A percentile compares a stretch with the other conserved stretches of the same genome.
Conservation (phyloP, 2,113 vertebrate species). For the Picathartes gymnocephalus region DNA sequence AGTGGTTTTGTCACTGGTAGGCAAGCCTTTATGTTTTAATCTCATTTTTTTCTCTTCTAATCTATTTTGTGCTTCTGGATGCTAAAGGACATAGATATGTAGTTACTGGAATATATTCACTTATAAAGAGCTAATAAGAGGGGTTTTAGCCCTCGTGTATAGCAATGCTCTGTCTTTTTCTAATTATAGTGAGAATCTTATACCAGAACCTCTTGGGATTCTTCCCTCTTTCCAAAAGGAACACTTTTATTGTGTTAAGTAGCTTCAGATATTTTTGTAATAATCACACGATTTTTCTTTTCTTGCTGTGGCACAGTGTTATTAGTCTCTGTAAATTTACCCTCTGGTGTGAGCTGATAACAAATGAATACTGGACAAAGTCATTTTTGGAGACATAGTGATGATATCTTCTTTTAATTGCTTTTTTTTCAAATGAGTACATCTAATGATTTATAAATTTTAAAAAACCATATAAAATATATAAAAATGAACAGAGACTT, state of each 20-base stretch:
- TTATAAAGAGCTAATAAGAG: background rate
- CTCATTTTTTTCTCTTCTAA: background rate
- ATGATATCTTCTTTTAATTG: background rate
- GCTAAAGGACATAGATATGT: background rate
- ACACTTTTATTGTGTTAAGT: background rate
- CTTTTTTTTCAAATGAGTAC: background rate
- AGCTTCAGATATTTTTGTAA: background rate
- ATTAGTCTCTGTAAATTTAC: background rate
- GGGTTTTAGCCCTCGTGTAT: background rate
- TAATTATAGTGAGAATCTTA: background rate
- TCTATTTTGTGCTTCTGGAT: background rate
- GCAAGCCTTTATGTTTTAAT: background rate
- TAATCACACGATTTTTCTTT: background rate
- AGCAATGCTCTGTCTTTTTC: background rate
- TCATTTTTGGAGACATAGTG: background rate
- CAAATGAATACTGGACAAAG: background rate
- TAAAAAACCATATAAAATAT: background rate
- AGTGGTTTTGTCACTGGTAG: accelerated
- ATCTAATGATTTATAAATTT: background rate
- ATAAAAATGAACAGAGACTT: background rate
- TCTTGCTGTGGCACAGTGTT: background rate
- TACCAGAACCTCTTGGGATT: background rate
- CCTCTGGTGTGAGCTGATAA: background rate
- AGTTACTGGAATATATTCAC: background rate
- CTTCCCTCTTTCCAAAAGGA: background rate